Percentiles rank a stretch among this genome's conserved stretches.
These are phyloP conservation scores for Apodemia zela DNA, from an alignment of 2,888 invertebrate genomes.

Conservation along the genomic window DNA sequence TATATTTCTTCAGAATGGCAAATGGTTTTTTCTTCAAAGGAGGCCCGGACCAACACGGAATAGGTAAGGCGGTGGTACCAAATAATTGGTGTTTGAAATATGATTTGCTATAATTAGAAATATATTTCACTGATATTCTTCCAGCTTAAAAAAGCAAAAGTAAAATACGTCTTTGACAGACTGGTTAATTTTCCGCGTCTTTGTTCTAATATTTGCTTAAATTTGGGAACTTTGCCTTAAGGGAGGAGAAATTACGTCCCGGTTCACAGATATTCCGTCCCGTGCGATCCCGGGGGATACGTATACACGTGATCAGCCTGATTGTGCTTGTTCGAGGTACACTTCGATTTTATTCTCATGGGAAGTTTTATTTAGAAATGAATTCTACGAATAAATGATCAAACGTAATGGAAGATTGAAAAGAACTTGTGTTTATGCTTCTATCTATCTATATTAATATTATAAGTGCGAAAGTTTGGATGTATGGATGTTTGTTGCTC, in stretches of 20 bases:
- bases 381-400: conserved; percentile 2
- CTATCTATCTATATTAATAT: no score
- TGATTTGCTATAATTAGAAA: no score
- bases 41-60: no score
- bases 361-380: not conserved
- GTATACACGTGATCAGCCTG: conserved; percentile 21
- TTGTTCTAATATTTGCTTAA: conserved; percentile 21
- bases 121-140: not conserved
- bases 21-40: no score
- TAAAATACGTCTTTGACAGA: not conserved
- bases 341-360: not conserved
- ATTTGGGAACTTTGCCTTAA: conserved; percentile 19
- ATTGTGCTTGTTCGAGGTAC: conserved; percentile 19
- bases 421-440: not conserved
- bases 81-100: no score
- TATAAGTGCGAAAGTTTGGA: no score
- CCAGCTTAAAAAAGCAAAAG: not conserved
- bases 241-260: conserved; percentile 8
- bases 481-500: no score
- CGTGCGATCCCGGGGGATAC: conserved; percentile 9
- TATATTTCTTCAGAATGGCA: no score
- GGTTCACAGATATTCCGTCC: not conserved
- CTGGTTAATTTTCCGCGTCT: conserved; percentile 1
- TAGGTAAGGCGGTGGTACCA: no score
- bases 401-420: conserved; percentile 1